Conservation (phyloP, 2,113 vertebrate genomes). For the Oreocharis arfaki region DNA sequence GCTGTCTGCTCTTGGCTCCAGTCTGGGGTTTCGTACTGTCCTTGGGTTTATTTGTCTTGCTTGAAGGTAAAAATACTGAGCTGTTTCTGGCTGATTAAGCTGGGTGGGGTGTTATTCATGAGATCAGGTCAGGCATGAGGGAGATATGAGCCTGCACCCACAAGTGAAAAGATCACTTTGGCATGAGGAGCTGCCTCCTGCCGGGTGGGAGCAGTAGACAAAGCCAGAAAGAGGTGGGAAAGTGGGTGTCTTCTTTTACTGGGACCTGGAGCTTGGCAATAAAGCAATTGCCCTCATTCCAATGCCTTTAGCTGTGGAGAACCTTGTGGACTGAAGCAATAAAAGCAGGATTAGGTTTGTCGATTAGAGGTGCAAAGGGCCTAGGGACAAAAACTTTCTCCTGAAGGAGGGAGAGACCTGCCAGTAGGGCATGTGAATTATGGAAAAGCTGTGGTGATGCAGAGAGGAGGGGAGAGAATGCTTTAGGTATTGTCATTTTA, state of each 20-base stretch:
- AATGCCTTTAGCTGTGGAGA: background rate
- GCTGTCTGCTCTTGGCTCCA: background rate
- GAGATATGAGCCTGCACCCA: background rate
- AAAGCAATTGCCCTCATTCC: background rate
- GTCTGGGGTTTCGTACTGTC: background rate
- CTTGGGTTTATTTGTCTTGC: background rate
- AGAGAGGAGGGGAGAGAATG: background rate
- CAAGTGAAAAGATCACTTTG: background rate
- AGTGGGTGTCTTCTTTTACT: fast-evolving
- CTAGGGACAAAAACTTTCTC: background rate
- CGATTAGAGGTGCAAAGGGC: background rate
- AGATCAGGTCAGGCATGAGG: background rate
- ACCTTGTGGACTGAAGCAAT: background rate
- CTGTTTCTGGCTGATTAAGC: background rate
- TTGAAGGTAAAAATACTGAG: background rate
- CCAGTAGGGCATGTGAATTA: background rate
- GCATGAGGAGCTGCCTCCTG: background rate
- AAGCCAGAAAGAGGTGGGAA: background rate
- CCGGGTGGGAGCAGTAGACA: background rate
- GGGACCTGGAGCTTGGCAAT: background rate
- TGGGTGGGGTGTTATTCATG: background rate
- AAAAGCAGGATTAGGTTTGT: background rate
- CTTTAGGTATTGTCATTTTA: background rate
- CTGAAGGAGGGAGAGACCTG: background rate
- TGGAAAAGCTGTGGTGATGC: background rate